Base-by-base conservation (phyloP, 2,113 vertebrate species). In the Daubentonia madagascariensis region DNA sequence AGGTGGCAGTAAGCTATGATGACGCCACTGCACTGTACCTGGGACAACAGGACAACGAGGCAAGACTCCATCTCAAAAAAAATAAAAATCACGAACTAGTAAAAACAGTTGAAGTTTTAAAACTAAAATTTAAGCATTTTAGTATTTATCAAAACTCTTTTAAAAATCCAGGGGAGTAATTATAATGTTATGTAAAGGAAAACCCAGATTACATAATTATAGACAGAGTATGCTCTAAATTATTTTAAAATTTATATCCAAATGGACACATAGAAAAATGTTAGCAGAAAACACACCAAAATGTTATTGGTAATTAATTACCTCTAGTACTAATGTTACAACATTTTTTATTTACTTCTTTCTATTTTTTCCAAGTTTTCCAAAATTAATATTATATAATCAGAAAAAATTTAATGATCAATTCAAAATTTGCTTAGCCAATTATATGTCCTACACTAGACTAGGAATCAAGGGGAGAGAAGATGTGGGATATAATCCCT, bases 171-270 rank as follows among this genome's bases (percentile, higher is more conserved):
- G 43, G 50, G 40, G 54, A 43, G 25, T 54, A 75, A 92, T 79
- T 79, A 63, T 57, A 87, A 84, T 94, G 40, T 37, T 37, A 6
- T 8, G 16, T 70, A 94, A 91, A 84, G 70, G 30, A 79, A 98
- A 96, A 68, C 8, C 0, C 13, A 84, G 83, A 92, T 90, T n/a
- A 67, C 40, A 30, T 48, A 83, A 75, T 89, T 93, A 96, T 20
- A 57, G 22, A 81, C 23, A 78, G 37, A 92, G 18, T 65, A 43
- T 70, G 32, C 4, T 57, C 18, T 92, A 75, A 86, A 68, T 35
- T 96, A 20, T 65, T 68, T 88, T 48, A 91, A 91, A 95, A 85
- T 67, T 40, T 85, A 28, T 81, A 96, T 91, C 17, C 89, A 93
- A 89, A 72, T 91, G 84, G 37, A 4, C 3, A 73, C 65, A n/a